Evolutionary conservation across 1,140 invertebrate species (phyloP), one percentile per base, ranked within the genome.

Genomic region (Drosophila erecta): DNA sequence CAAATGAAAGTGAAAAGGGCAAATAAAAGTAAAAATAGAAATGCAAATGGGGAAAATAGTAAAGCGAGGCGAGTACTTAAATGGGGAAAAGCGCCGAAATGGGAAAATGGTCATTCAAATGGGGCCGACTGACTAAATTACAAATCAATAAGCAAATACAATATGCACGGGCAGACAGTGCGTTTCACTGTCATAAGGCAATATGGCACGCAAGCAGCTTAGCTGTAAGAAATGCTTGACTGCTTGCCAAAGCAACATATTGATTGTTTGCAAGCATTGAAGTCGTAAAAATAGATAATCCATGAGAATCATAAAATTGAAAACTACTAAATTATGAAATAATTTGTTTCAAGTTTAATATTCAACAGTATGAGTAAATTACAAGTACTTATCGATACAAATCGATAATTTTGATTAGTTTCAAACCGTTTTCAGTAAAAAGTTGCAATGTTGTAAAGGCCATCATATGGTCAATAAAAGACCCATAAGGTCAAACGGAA

Each of bases 1-100:
- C 56, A 75, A 80, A 75, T 57, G 65, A 81, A 81, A 81, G 79
- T 79, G 79, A 81, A 81, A 84, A 75, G 80, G 71, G 70, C 69
- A 64, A 81, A 83, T 38, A 72, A 53, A 66, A 50, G 53, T 58
- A 53, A 49, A 72, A 73, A 81, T 72, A 53, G 70, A 74, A 74
- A 74, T 74, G 70, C 58, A 74, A 74, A 74, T 55, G 71, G 51
- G 38, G 11, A 24, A 62, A 70, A 47, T 41, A 41, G 44, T 20
- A 53, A 76, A 46, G 10, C 46, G 24, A 38, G 17, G 59, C 22
- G 65, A 65, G 14, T 65, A 44, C 27, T 46, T 67, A 67, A 69
- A 64, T 46, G 41, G 60, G 30, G 43, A 55, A 55, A 38, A 35
- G 54, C 47, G 33, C 38, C n/a, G 33, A 38, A 44, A 38, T 50